Percentiles rank a stretch among this genome's conserved stretches.
These are phyloP conservation scores for Caenorhabditis sp. DNA, from an alignment of 2,888 invertebrate species.

Conservation along the genomic window DNA sequence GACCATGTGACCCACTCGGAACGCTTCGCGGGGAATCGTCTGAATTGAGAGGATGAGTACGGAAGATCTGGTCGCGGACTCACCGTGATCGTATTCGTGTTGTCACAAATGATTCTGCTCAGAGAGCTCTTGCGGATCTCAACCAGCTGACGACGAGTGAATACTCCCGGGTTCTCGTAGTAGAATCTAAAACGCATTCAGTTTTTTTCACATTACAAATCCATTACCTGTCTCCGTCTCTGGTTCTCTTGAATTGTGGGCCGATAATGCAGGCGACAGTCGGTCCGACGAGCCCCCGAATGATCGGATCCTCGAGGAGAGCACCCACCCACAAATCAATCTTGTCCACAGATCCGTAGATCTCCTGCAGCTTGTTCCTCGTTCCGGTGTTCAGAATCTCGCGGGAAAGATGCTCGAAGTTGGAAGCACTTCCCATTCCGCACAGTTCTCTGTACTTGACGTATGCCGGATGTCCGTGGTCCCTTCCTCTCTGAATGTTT, in stretches of 20 bases:
- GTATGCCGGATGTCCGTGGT: conserved; percentile 90
- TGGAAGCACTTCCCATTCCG: conserved; percentile 85
- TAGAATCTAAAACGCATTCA: conserved; percentile 79
- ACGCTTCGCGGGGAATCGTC: conserved; percentile 77
- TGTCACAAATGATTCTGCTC: conserved; percentile 90
- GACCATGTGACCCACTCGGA: conserved; percentile 74
- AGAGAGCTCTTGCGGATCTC: conserved; percentile 90
- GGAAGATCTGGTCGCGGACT: neutral
- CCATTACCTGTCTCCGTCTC: conserved; percentile 80
- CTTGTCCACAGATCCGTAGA: conserved; percentile 69
- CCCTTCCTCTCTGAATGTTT: conserved; percentile 92
- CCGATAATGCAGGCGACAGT: conserved; percentile 81
- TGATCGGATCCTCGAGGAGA: conserved; percentile 80
- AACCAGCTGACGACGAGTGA: conserved; percentile 83
- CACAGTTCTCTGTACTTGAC: conserved; percentile 90
- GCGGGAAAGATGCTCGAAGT: conserved; percentile 83
- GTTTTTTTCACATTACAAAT: neutral
- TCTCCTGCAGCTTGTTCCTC: conserved; percentile 68
- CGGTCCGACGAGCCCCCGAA: conserved; percentile 81
- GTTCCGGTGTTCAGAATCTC: conserved; percentile 74
- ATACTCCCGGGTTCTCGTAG: conserved; percentile 80
- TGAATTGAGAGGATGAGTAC: conserved; percentile 32
- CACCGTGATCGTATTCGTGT: conserved; percentile 85
- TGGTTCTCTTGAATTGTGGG: conserved; percentile 81
- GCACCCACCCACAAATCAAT: conserved; percentile 82